These are phyloP conservation scores for Chirona hameri DNA, from an alignment of 2,888 invertebrate species.

Conservation along the genomic window DNA sequence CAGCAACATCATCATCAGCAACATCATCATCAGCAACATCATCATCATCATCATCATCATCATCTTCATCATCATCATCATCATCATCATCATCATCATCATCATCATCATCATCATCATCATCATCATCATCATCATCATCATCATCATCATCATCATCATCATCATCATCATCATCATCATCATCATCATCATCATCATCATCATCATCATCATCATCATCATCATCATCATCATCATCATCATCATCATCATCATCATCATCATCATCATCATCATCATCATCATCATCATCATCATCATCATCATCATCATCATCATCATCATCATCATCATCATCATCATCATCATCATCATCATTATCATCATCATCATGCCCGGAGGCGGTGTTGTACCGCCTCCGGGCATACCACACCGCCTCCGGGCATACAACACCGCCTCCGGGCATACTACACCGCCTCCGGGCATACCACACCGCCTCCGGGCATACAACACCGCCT, in stretches of 20 bases:
- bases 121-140: constrained; percentile 22
- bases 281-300: constrained; percentile 22
- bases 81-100: constrained; percentile 22
- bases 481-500: no score
- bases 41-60: no score
- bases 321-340: constrained; percentile 22
- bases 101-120: constrained; percentile 22
- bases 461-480: no score
- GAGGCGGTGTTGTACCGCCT: background rate
- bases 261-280: constrained; percentile 22
- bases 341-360: constrained; percentile 22
- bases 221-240: constrained; percentile 22
- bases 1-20: no score
- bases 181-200: constrained; percentile 22
- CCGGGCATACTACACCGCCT: no score
- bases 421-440: no score
- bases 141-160: constrained; percentile 22
- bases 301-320: constrained; percentile 22
- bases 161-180: constrained; percentile 22
- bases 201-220: constrained; percentile 22
- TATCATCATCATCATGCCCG: background rate
- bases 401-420: no score
- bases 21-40: no score
- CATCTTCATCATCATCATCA: constrained; percentile 9
- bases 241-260: constrained; percentile 22